Conservation (phyloP, 2,888 invertebrate genomes). For the Trichogramma dendrolimi region DNA sequence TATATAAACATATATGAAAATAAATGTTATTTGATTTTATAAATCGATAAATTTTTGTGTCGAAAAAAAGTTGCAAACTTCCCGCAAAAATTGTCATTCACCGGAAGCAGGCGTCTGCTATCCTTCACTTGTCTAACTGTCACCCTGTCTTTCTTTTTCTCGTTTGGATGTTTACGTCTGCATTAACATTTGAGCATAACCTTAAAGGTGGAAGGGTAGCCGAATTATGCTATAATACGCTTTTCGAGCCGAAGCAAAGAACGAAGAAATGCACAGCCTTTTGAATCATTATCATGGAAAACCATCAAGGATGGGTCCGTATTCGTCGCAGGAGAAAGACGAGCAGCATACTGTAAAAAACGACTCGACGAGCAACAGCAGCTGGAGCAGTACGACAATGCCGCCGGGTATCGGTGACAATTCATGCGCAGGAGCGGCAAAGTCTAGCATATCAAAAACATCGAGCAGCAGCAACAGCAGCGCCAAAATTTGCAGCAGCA, state of each 20-base stretch:
- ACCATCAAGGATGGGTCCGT: too few species aligned
- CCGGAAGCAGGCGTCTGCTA: slow-evolving; percentile 40
- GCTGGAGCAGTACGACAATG: slow-evolving; percentile 13
- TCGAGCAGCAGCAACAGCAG: neutral
- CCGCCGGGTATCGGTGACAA: slow-evolving; percentile 10
- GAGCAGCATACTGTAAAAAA: slow-evolving; percentile 33
- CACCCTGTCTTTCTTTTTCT: too few species aligned
- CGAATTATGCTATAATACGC: too few species aligned
- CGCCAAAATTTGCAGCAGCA: neutral
- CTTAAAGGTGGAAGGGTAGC: too few species aligned
- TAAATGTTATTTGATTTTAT: slow-evolving; percentile 3
- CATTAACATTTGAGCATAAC: too few species aligned
- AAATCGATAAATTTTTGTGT: slow-evolving; percentile 5
- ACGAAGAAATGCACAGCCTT: too few species aligned
- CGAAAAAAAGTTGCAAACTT: slow-evolving; percentile 21
- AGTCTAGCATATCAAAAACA: neutral
- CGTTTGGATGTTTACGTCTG: too few species aligned
- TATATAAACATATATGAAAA: slow-evolving; percentile 7
- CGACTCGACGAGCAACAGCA: slow-evolving; percentile 10
- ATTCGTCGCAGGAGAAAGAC: slow-evolving; percentile 28
- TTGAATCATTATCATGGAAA: too few species aligned
- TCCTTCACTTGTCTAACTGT: neutral
- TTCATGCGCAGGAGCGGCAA: neutral
- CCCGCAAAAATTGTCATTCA: slow-evolving; percentile 15
- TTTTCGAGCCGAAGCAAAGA: too few species aligned